These are phyloP conservation scores for Harpalus rubripes DNA, from an alignment of 2,888 invertebrate genomes.

Conservation along the genomic window DNA sequence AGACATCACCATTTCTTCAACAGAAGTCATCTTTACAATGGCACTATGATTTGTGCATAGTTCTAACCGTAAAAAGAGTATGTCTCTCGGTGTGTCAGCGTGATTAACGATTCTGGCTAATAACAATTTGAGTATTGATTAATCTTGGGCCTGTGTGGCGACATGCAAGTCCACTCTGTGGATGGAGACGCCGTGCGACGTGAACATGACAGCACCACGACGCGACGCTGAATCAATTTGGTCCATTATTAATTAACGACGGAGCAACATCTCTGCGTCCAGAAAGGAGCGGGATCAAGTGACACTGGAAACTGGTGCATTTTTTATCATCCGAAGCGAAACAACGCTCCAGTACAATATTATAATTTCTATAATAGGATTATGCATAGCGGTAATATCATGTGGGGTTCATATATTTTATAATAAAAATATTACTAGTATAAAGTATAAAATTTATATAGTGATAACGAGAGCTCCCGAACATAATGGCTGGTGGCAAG, in stretches of 20 bases:
- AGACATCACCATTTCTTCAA: background rate
- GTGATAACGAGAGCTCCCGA: too few species aligned
- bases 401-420: background rate
- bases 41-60: background rate
- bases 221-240: constrained; percentile 58
- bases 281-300: constrained; percentile 19
- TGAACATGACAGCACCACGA: constrained; percentile 22
- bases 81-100: constrained; percentile 66
- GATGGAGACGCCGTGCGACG: constrained; percentile 18
- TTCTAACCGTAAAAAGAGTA: background rate
- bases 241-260: constrained; percentile 58
- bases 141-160: constrained; percentile 70
- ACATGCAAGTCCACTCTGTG: constrained; percentile 72
- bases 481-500: too few species aligned
- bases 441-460: too few species aligned
- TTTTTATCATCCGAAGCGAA: constrained; percentile 9
- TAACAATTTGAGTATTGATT: constrained; percentile 74
- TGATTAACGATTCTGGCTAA: constrained; percentile 75
- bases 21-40: background rate
- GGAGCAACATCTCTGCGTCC: constrained; percentile 41
- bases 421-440: background rate
- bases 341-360: background rate
- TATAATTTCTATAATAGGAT: constrained; percentile 8
- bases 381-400: background rate
- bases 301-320: constrained; percentile 16